Base-by-base conservation (phyloP, 2,888 invertebrate species). In the Venustoraphidia nigricollis region DNA sequence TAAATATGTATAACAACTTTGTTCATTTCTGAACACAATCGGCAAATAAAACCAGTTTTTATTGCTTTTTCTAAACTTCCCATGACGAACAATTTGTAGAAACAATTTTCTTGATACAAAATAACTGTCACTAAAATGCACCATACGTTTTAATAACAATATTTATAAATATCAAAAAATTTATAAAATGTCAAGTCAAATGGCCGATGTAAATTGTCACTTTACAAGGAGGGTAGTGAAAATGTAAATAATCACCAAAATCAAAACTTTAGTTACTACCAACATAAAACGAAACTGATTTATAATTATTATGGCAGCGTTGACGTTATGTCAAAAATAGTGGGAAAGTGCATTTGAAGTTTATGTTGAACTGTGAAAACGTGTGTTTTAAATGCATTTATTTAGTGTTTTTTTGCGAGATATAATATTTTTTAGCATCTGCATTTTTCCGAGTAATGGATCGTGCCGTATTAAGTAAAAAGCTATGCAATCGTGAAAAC, bases 1-100 rank as follows among this genome's bases (percentile, higher is more conserved):
- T 87, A 88, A 56, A 88, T 82, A 64, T 88, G 88, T 57, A 88
- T 79, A 48, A 88, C 88, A 59, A 79, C 80, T 62, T 81, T 77
- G 67, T 87, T 87, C 79, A 86, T 84, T 73, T 86, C 85, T 36
- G 87, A 87, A 66, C 89, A 89, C 52, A 89, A 72, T 61, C 88
- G 78, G 68, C 89, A 89, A 61, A 89, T 79, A 70, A 85, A 89
- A 55, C 88, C 88, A 46, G 85, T 83, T 60, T 87, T 76, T 56
- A 84, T 76, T 46, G 84, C 88, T 68, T 80, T 79, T 58, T 83
- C 84, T 58, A 84, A 77, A 62, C 88, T 88, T 44, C 89, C 89
- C 89, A 89, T 88, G 59, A 58, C 67, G 11, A 50, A 47, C 13
- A 13, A 14, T 39, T 13, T 11, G 14, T 39, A 39, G 14, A 13